A percentile compares a stretch with the other conserved stretches of the same genome.
phyloP scores from a whole-genome alignment of 2,888 invertebrate genomes.

The Eudasyphora cyanicolor region DNA sequence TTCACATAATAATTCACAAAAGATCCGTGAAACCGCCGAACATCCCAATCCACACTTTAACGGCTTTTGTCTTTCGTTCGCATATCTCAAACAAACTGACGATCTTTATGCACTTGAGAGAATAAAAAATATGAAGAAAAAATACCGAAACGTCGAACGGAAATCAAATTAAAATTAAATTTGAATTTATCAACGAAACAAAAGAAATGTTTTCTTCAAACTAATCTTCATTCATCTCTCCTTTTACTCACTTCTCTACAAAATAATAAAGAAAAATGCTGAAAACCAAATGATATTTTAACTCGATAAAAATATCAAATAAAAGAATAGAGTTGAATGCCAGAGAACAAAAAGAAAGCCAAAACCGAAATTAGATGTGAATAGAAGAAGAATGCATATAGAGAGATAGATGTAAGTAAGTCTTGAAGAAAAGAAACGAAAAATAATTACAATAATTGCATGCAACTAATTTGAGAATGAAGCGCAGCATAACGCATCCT shows the following conservation, averaged over 20 bases:
- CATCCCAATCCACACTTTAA: slow-evolving; percentile 24
- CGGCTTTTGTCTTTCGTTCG: neutral
- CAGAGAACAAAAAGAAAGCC: neutral
- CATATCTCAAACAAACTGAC: neutral
- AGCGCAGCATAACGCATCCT: slow-evolving; percentile 62
- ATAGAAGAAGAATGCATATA: neutral
- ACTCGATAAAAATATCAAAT: slow-evolving; percentile 39
- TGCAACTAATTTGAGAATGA: slow-evolving; percentile 68
- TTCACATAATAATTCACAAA: slow-evolving; percentile 14
- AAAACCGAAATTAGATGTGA: neutral
- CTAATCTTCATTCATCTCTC: slow-evolving; percentile 9
- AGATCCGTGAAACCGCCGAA: slow-evolving; percentile 36
- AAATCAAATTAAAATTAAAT: slow-evolving; percentile 63
- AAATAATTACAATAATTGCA: slow-evolving; percentile 70
- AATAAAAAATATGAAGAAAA: neutral
- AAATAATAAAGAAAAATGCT: too few relatives aligned
- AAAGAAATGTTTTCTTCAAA: neutral
- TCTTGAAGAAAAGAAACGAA: slow-evolving; percentile 41
- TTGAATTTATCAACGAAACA: slow-evolving; percentile 57
- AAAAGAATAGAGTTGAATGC: neutral
- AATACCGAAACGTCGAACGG: slow-evolving; percentile 40
- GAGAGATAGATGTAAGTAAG: slow-evolving; percentile 13
- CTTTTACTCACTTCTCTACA: too few relatives aligned
- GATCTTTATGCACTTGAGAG: slow-evolving; percentile 29
- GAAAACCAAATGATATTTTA: slow-evolving; percentile 65